Conservation (phyloP, 2,113 vertebrate species). For the Corythornis madagascariensis region DNA sequence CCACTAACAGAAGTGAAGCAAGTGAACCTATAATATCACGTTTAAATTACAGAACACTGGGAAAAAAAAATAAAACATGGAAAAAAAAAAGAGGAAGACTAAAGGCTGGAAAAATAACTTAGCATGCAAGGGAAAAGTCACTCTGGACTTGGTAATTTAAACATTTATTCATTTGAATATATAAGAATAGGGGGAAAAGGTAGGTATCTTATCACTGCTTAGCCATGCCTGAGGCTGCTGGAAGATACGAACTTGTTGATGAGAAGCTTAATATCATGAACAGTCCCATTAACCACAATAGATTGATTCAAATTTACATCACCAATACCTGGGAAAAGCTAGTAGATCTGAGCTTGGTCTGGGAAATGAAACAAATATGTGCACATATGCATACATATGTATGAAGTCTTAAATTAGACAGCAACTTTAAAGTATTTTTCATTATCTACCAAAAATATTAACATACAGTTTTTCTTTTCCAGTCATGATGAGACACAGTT, state of each 20-base stretch:
- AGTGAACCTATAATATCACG: accelerated
- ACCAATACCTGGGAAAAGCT: neutral
- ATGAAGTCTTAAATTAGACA: neutral
- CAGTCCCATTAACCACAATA: neutral
- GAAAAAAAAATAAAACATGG: neutral
- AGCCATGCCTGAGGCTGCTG: neutral
- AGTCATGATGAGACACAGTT: neutral
- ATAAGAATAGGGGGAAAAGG: neutral
- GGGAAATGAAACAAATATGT: neutral
- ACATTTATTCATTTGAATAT: neutral
- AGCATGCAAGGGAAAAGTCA: neutral
- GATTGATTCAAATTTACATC: neutral
- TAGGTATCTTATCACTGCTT: neutral
- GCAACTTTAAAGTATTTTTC: neutral
- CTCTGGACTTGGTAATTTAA: neutral
- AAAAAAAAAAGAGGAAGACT: accelerated
- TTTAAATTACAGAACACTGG: neutral
- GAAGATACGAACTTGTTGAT: neutral
- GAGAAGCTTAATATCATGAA: neutral
- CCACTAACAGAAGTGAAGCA: neutral
- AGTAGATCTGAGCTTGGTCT: neutral
- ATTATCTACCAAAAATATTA: neutral
- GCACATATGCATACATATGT: accelerated
- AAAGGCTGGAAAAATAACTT: neutral
- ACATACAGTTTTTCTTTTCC: neutral